Evolutionary conservation across 2,797 vertebrate genomes (phyloP).

Genomic region (Intellagama lesueurii): DNA sequence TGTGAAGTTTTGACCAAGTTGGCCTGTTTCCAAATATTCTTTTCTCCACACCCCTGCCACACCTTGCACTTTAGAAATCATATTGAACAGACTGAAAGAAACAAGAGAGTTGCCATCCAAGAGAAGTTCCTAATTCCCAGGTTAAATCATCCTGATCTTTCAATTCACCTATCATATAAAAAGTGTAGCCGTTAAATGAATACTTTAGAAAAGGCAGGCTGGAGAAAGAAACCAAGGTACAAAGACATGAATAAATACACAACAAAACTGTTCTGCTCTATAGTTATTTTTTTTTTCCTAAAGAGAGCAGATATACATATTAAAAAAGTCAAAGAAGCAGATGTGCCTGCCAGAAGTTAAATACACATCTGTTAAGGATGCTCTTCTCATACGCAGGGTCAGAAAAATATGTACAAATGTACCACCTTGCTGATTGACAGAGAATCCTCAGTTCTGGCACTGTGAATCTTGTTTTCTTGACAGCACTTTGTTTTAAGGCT

Average conservation of each 20-base stretch:
- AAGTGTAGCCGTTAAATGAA: slow-evolving; percentile 12
- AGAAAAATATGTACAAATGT: slow-evolving; percentile 86
- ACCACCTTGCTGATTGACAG: slow-evolving; percentile 85
- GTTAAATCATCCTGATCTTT: rapidly evolving
- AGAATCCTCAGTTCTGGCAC: slow-evolving; percentile 82
- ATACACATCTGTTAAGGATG: slow-evolving; percentile 82
- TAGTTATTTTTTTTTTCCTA: slow-evolving; percentile 54
- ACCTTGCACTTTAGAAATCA: background rate
- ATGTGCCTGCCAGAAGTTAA: slow-evolving; percentile 85
- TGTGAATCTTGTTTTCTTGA: slow-evolving; percentile 86
- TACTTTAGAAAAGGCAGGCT: slow-evolving; percentile 36
- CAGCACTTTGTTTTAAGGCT: slow-evolving; percentile 89
- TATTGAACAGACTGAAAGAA: background rate
- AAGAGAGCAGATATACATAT: slow-evolving; percentile 59
- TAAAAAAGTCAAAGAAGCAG: slow-evolving; percentile 76
- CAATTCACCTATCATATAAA: slow-evolving; percentile 14
- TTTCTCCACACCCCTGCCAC: background rate
- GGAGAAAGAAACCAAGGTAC: slow-evolving; percentile 45
- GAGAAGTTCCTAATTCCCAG: background rate
- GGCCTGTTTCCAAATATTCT: background rate
- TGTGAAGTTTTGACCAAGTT: background rate
- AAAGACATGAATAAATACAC: slow-evolving; percentile 64
- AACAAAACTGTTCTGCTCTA: slow-evolving; percentile 59
- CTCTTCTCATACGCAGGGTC: slow-evolving; percentile 83
- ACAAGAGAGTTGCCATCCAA: rapidly evolving